These are phyloP conservation scores for Bimastos eiseni DNA, from an alignment of 2,888 invertebrate species.

Conservation along the genomic window DNA sequence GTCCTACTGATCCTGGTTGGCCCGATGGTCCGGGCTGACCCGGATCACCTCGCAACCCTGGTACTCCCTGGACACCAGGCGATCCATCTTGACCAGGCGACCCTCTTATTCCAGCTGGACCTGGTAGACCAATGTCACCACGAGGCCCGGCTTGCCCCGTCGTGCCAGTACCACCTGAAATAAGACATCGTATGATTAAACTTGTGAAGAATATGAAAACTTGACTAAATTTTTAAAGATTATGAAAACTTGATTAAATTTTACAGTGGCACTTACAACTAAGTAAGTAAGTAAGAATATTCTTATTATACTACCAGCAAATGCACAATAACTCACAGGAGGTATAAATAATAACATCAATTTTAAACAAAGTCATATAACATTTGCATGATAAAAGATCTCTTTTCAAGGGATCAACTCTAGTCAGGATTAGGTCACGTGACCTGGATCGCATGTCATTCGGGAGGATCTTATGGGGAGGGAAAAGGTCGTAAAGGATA, in stretches of 20 bases:
- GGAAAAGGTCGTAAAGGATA: too few species aligned
- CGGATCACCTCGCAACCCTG: conserved; percentile 30
- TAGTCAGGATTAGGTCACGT: too few species aligned
- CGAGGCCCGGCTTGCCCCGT: conserved; percentile 34
- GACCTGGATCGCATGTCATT: too few species aligned
- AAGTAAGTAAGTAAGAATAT: too few species aligned
- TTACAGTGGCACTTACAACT: neutral
- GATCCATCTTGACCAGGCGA: conserved; percentile 29
- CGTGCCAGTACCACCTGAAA: conserved; percentile 28
- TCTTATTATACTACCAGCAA: too few species aligned
- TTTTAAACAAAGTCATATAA: too few species aligned
- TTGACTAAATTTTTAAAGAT: neutral
- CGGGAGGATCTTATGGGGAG: too few species aligned
- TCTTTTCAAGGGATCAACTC: too few species aligned
- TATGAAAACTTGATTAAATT: neutral
- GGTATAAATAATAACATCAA: too few species aligned
- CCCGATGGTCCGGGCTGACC: conserved; percentile 36
- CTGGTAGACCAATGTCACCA: conserved; percentile 37
- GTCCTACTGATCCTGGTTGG: conserved; percentile 24
- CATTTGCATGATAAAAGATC: too few species aligned
- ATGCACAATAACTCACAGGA: too few species aligned
- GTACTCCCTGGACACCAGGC: conserved; percentile 31
- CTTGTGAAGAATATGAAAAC: neutral
- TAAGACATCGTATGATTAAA: conserved; percentile 21
- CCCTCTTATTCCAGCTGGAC: conserved; percentile 35